Percentiles rank a stretch among this genome's conserved stretches.
Conservation (phyloP, 1,140 invertebrate species). For the Heterodera carotae region DNA sequence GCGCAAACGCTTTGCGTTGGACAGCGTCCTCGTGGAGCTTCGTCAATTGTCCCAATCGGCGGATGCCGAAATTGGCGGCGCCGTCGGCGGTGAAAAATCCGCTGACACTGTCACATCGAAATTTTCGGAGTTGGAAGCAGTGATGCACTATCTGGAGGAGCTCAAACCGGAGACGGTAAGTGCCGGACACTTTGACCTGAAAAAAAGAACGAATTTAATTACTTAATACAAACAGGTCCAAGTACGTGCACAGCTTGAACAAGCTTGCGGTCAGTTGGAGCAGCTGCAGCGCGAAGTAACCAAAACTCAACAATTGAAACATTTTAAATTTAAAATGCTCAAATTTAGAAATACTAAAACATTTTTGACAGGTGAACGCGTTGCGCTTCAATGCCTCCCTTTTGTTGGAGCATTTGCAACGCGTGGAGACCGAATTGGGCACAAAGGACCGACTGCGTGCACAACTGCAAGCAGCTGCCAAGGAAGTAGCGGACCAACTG, state of each 20-base stretch:
- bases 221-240: neutral
- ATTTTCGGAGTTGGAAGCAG: conserved; percentile 5
- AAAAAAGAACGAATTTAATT: neutral
- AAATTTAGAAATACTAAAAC: too few species aligned
- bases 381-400: conserved; percentile 17
- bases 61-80: neutral
- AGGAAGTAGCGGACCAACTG: conserved; percentile 21
- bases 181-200: neutral
- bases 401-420: conserved; percentile 17
- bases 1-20: conserved; percentile 2
- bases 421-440: conserved; percentile 10
- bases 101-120: neutral
- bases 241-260: conserved; percentile 23
- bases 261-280: conserved; percentile 15
- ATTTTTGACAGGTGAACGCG: neutral
- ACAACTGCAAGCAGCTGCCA: conserved; percentile 14
- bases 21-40: conserved; percentile 13
- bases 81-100: neutral
- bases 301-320: neutral
- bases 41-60: conserved; percentile 16
- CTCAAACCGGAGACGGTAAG: conserved; percentile 1
- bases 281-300: conserved; percentile 13
- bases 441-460: conserved; percentile 12
- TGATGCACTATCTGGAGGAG: conserved; percentile 25
- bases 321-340: neutral